phyloP scores from a whole-genome alignment of 2,797 vertebrate genomes.

The Xenopus petersii region DNA sequence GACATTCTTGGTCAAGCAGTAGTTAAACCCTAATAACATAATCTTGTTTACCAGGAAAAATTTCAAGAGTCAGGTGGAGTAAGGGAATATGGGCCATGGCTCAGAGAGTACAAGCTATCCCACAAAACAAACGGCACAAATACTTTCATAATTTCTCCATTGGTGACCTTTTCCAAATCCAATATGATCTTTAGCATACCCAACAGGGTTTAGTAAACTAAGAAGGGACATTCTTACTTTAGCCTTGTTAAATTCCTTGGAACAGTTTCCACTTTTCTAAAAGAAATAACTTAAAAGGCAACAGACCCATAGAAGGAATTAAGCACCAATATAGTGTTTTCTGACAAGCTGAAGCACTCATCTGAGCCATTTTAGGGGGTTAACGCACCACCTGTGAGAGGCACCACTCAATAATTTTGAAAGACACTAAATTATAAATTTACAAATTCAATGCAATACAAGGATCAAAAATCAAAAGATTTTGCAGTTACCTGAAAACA shows the following conservation, averaged over 20 bases:
- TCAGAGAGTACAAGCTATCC: neutral
- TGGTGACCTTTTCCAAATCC: slow-evolving; percentile 40
- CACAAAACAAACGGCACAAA: slow-evolving; percentile 17
- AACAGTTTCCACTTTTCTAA: neutral
- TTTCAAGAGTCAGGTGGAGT: neutral
- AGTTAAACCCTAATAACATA: no score
- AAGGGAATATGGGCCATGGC: neutral
- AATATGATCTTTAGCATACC: slow-evolving; percentile 8
- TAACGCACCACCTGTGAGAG: no score
- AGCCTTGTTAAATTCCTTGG: neutral
- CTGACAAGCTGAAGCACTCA: no score
- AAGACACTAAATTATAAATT: no score
- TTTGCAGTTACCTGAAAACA: no score
- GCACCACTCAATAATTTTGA: no score
- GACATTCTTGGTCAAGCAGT: no score
- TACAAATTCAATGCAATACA: no score
- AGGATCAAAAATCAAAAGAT: no score
- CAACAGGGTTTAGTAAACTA: slow-evolving; percentile 11
- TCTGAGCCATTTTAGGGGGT: no score
- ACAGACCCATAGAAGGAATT: no score
- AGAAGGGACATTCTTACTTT: neutral
- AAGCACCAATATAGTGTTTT: no score
- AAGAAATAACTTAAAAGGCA: neutral
- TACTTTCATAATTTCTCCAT: slow-evolving; percentile 22
- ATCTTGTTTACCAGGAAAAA: slow-evolving; percentile 23